Conservation (phyloP, 2,113 vertebrate species). For the Halichoeres trimaculatus region DNA sequence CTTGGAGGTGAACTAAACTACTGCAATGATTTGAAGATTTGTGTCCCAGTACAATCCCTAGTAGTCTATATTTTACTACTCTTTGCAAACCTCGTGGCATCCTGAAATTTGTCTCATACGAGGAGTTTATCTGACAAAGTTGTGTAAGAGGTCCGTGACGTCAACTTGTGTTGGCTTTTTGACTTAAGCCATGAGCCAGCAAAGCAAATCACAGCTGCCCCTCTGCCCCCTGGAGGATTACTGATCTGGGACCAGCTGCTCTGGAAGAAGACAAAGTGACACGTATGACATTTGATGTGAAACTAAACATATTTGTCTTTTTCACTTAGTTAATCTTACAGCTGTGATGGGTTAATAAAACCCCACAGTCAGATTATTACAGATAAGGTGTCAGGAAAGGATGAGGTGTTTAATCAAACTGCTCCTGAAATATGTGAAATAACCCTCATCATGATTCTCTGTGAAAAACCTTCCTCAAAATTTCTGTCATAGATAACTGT, state of each 20-base stretch:
- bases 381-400: neutral
- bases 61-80: neutral
- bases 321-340: neutral
- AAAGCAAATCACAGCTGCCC: slow-evolving; percentile 46
- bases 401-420: slow-evolving; percentile 4
- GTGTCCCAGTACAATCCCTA: no score
- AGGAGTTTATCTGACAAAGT: slow-evolving; percentile 1
- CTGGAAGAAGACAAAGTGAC: slow-evolving; percentile 44
- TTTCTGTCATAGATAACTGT: neutral
- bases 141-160: slow-evolving; percentile 26
- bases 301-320: neutral
- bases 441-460: no score
- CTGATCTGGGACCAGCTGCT: slow-evolving; percentile 66
- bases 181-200: slow-evolving; percentile 40
- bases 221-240: slow-evolving; percentile 46
- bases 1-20: no score
- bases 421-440: slow-evolving; percentile 4
- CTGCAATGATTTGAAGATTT: accelerated
- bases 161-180: slow-evolving; percentile 21
- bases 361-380: neutral
- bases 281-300: neutral
- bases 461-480: no score
- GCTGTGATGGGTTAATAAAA: neutral
- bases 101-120: neutral
- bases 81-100: neutral